Percentiles rank a stretch among this genome's conserved stretches.
Evolutionary conservation across 2,113 vertebrate species (phyloP).

Genomic region (Columbina picui): DNA sequence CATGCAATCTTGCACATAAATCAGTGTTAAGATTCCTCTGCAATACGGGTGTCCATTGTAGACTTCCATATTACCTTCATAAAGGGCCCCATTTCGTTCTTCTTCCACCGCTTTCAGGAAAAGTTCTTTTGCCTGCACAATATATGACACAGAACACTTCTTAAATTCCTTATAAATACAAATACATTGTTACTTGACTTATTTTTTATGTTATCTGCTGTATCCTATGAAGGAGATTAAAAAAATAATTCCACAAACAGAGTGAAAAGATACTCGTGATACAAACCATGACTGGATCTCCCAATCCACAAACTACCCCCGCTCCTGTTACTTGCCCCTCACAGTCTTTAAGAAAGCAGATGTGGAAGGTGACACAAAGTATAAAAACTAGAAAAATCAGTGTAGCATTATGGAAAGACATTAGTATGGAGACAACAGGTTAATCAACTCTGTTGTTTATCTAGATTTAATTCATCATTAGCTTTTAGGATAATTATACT

Average conservation of each 20-base stretch:
- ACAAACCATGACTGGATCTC: neutral
- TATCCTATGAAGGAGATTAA: neutral
- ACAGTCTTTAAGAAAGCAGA: neutral
- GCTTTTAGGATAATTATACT: neutral
- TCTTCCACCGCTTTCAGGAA: slow-evolving; percentile 95
- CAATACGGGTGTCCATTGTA: neutral
- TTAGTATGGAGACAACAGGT: neutral
- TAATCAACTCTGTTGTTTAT: neutral
- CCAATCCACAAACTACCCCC: neutral
- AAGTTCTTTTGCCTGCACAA: slow-evolving; percentile 90
- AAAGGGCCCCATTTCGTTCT: slow-evolving; percentile 95
- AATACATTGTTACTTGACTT: neutral
- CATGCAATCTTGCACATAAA: neutral
- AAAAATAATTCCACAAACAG: neutral
- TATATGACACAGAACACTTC: slow-evolving; percentile 38
- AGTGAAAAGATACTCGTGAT: neutral
- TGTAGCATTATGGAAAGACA: neutral
- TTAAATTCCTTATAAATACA: neutral
- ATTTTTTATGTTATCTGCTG: neutral
- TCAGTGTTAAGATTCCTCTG: neutral
- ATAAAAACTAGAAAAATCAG: neutral
- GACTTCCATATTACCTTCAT: slow-evolving; percentile 84
- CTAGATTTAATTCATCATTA: neutral
- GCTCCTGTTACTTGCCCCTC: neutral
- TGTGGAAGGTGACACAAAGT: neutral